phyloP scores from a whole-genome alignment of 2,888 invertebrate species.

The Lamellibrachia satsuma region DNA sequence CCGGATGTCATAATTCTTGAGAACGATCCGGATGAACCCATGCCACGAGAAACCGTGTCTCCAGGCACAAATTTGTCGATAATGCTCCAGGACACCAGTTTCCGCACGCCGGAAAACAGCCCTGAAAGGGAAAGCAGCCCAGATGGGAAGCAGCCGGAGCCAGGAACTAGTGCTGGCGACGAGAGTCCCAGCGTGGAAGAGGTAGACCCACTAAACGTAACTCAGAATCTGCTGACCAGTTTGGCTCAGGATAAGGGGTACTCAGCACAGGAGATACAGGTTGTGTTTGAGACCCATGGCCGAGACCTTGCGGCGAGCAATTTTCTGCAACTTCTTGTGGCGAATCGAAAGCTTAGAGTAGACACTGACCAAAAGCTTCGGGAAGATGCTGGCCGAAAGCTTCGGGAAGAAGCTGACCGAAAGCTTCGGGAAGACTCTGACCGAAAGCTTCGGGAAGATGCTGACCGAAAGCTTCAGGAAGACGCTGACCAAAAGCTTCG shows the following conservation, averaged over 20 bases:
- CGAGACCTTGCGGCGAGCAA: neutral
- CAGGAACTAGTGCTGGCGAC: neutral
- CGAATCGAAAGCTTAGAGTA: neutral
- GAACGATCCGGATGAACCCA: neutral
- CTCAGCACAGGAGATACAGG: slow-evolving; percentile 22
- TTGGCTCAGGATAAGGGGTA: slow-evolving; percentile 28
- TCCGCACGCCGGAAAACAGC: neutral
- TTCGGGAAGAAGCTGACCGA: neutral
- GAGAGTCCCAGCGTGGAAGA: neutral
- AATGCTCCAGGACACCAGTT: neutral
- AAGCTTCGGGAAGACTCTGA: too few species aligned
- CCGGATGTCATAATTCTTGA: neutral
- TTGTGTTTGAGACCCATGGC: slow-evolving; percentile 22
- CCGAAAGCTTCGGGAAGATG: neutral
- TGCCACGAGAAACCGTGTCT: neutral
- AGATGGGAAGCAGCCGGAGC: neutral
- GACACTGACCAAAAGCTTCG: neutral
- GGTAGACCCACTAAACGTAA: neutral
- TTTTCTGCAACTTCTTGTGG: neutral
- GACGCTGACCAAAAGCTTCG: neutral
- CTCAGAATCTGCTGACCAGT: neutral
- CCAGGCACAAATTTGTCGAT: neutral
- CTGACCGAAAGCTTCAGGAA: neutral
- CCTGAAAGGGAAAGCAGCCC: neutral
- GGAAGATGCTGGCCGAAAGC: neutral